A percentile compares a stretch with the other conserved stretches of the same genome.
These are phyloP conservation scores for Iguana delicatissima DNA, from an alignment of 2,797 vertebrate species.

Conservation along the genomic window DNA sequence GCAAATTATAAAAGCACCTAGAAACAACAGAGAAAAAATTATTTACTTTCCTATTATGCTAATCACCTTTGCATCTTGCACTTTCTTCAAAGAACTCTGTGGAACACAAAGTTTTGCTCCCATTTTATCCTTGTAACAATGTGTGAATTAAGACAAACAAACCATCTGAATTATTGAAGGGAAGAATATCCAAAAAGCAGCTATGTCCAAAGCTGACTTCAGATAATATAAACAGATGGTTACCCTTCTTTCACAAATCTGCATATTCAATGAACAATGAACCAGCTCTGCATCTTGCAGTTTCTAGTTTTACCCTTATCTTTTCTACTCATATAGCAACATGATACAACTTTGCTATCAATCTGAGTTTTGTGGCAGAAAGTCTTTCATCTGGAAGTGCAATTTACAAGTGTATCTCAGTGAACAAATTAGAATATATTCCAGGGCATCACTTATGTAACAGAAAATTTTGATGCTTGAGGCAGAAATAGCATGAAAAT, in stretches of 20 bases:
- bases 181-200: not conserved
- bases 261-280: not conserved
- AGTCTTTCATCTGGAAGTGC: not conserved
- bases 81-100: not conserved
- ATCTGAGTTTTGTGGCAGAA: not conserved
- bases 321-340: not conserved
- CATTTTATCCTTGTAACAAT: not conserved
- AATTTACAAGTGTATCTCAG: not conserved
- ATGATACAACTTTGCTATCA: not conserved
- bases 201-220: not conserved
- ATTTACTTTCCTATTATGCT: not conserved
- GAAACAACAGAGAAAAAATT: conserved; percentile 27
- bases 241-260: not conserved
- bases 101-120: not conserved
- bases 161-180: not conserved
- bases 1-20: conserved; percentile 97
- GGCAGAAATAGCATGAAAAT: no score
- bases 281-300: not conserved
- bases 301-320: not conserved
- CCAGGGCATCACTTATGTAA: no score
- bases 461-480: no score
- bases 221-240: not conserved
- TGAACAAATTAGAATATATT: no score
- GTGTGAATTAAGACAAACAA: not conserved
- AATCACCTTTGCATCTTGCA: not conserved